Evolutionary conservation across 2,113 vertebrate species (phyloP).

Genomic region (Atractosteus spatula): DNA sequence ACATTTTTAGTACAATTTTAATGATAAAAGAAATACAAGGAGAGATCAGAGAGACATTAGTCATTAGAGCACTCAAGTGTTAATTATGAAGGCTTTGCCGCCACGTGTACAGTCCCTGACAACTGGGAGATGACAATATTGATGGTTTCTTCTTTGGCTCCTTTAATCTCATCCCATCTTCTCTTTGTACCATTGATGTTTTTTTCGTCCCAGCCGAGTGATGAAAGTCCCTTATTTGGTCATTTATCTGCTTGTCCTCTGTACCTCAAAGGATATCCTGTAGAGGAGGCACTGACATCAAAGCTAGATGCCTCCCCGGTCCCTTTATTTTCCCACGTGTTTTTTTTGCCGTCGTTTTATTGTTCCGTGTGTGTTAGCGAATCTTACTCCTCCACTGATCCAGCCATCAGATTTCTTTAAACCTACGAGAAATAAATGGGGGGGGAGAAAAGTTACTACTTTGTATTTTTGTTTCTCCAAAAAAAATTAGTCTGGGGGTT

Average conservation of each 20-base stretch:
- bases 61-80: constrained; percentile 34
- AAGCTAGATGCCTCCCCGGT: constrained; percentile 21
- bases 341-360: constrained; percentile 1
- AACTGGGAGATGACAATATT: constrained; percentile 21
- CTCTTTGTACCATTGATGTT: constrained; percentile 1
- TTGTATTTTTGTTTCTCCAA: background rate
- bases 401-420: constrained; percentile 59
- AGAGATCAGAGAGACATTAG: constrained; percentile 29
- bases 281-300: constrained; percentile 11
- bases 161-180: constrained; percentile 18
- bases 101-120: constrained; percentile 5
- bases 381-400: constrained; percentile 9
- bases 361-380: constrained; percentile 17
- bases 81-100: constrained; percentile 23
- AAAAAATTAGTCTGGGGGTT: background rate
- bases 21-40: constrained; percentile 42
- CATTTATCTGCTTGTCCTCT: background rate
- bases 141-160: constrained; percentile 13
- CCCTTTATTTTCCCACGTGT: constrained; percentile 23
- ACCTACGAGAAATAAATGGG: constrained; percentile 46
- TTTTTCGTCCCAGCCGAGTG: constrained; percentile 7
- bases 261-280: constrained; percentile 17
- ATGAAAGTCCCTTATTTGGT: constrained; percentile 7
- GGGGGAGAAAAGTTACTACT: background rate
- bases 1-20: constrained; percentile 47